phyloP scores from a whole-genome alignment of 30 jellyfish, hydroid and myxozoan genomes.

The Nemopilema nomurai region DNA sequence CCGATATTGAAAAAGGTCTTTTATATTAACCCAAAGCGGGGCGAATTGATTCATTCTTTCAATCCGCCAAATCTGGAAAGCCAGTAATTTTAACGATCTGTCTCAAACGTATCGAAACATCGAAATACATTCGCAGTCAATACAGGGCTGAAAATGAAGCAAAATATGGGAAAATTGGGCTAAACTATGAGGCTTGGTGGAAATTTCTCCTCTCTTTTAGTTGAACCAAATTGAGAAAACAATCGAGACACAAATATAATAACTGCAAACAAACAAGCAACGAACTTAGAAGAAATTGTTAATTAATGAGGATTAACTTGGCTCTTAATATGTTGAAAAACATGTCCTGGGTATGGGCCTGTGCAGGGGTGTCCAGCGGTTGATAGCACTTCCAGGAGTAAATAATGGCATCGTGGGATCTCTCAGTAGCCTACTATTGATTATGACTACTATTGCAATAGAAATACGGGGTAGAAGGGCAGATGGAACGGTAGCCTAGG shows the following conservation, averaged over 20 bases:
- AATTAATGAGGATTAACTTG: not conserved
- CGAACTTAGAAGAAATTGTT: not conserved
- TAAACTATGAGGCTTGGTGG: not conserved
- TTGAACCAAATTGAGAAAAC: not conserved
- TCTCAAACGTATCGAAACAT: not conserved
- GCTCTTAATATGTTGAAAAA: not conserved
- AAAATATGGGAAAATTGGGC: not conserved
- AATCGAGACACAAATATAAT: too few species aligned
- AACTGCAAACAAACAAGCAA: not conserved
- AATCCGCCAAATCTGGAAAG: constrained; percentile 22
- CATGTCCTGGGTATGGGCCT: not conserved
- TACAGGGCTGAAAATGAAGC: not conserved
- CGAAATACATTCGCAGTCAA: too few species aligned
- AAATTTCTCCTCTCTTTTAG: not conserved
- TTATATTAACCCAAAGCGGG: constrained; percentile 15
- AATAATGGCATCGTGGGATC: too few species aligned
- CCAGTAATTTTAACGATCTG: constrained; percentile 18
- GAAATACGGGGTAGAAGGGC: too few species aligned
- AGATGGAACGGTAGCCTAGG: too few species aligned
- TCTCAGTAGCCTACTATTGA: too few species aligned
- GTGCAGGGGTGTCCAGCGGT: not conserved
- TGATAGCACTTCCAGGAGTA: not conserved
- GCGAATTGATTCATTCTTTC: constrained; percentile 7
- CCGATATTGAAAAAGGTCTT: constrained; percentile 27
- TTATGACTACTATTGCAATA: too few species aligned